Evolutionary conservation across 2,888 invertebrate species (phyloP).

Genomic region (Colletes collaris): DNA sequence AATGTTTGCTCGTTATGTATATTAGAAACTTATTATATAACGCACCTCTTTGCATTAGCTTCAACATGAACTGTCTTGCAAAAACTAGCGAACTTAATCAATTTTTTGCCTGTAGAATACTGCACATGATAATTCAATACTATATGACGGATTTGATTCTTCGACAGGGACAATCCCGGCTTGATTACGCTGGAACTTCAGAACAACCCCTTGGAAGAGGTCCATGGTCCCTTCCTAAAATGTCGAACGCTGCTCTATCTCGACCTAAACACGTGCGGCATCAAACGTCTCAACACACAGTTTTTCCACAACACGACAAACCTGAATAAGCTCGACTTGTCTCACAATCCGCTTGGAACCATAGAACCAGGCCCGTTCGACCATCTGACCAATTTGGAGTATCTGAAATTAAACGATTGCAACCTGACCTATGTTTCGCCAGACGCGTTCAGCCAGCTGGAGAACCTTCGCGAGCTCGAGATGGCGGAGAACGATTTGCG

Average conservation of each 20-base stretch:
- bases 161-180: conserved; percentile 87
- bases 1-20: too few species aligned
- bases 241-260: conserved; percentile 88
- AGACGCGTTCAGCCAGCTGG: conserved; percentile 85
- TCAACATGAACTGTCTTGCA: too few species aligned
- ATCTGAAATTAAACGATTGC: conserved; percentile 87
- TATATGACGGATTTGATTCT: conserved; percentile 12
- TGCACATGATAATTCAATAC: too few species aligned
- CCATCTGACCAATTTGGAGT: conserved; percentile 87
- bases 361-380: conserved; percentile 86
- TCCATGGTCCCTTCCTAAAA: conserved; percentile 87
- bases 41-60: too few species aligned
- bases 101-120: too few species aligned
- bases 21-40: too few species aligned
- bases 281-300: conserved; percentile 85
- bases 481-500: conserved; percentile 86
- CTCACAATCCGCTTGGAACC: conserved; percentile 86
- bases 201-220: conserved; percentile 86
- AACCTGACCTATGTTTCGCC: conserved; percentile 86
- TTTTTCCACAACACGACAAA: conserved; percentile 88
- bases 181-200: conserved; percentile 89
- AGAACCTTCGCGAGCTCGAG: conserved; percentile 87
- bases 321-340: conserved; percentile 88
- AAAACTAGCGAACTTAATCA: too few species aligned
- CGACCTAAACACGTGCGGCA: conserved; percentile 87